Conservation (phyloP, 2,113 vertebrate genomes). For the Rhodinocichla rosea region DNA sequence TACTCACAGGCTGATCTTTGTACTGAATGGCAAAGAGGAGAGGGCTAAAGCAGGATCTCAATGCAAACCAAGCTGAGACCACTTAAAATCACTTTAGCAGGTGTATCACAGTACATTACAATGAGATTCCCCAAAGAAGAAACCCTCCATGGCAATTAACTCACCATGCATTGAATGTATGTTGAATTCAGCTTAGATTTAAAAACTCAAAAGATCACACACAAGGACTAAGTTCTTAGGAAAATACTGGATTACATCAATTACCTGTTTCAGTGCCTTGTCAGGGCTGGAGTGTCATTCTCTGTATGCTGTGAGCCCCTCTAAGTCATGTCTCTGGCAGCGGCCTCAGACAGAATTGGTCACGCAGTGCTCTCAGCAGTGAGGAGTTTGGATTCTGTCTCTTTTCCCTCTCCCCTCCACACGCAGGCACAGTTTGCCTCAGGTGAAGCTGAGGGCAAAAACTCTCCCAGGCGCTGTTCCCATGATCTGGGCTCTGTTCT, state of each 20-base stretch:
- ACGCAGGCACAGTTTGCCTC: neutral
- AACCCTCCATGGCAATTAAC: neutral
- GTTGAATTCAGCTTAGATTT: neutral
- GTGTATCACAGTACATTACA: neutral
- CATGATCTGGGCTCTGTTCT: neutral
- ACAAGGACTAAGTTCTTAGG: neutral
- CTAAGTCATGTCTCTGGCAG: neutral
- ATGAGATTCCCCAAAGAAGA: neutral
- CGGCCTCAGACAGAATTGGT: neutral
- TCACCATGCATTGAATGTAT: neutral
- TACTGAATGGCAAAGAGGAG: neutral
- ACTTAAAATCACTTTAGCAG: neutral
- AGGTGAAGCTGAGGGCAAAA: neutral
- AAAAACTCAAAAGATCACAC: neutral
- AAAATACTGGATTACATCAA: neutral
- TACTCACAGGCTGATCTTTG: neutral
- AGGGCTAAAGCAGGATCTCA: neutral
- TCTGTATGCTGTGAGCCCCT: neutral
- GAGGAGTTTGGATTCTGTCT: neutral
- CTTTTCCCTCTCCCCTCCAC: neutral
- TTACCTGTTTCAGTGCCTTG: neutral
- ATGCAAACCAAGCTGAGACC: neutral
- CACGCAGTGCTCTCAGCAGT: neutral
- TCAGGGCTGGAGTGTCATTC: neutral
- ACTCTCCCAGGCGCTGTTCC: neutral